Conservation (phyloP, 2,888 invertebrate genomes). For the Gandaritis pyraliata region DNA sequence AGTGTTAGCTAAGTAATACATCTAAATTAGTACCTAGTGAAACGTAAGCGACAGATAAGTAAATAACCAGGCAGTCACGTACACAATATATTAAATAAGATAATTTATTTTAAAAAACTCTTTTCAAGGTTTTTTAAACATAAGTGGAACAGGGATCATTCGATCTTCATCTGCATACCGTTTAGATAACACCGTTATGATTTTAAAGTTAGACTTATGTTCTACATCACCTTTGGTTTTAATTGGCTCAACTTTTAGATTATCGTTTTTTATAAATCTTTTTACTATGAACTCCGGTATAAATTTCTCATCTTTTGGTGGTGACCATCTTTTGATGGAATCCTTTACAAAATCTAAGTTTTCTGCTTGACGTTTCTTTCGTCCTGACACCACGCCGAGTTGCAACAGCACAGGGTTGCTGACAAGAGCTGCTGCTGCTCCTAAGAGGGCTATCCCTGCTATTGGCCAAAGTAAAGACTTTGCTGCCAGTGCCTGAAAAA, state of each 20-base stretch:
- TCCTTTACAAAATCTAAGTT: constrained; percentile 47
- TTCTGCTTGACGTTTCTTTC: constrained; percentile 78
- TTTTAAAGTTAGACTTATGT: constrained; percentile 14
- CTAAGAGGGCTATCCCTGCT: constrained; percentile 91
- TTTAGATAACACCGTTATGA: constrained; percentile 23
- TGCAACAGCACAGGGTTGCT: constrained; percentile 91
- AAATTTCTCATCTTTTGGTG: constrained; percentile 20
- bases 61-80: constrained; percentile 1
- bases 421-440: constrained; percentile 91
- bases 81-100: neutral
- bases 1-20: no score
- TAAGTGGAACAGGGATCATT: constrained; percentile 64
- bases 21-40: no score
- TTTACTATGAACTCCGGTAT: constrained; percentile 30
- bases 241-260: constrained; percentile 18
- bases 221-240: neutral
- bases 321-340: constrained; percentile 42
- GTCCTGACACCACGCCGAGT: constrained; percentile 89
- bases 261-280: constrained; percentile 36
- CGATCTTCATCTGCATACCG: constrained; percentile 45
- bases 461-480: constrained; percentile 88
- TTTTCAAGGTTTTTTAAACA: constrained; percentile 46
- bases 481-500: constrained; percentile 83
- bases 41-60: neutral
- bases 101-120: neutral